Evolutionary conservation across 2,797 vertebrate species (phyloP), one percentile per base, ranked within the genome.

Genomic region (Hippoglossus hippoglossus): DNA sequence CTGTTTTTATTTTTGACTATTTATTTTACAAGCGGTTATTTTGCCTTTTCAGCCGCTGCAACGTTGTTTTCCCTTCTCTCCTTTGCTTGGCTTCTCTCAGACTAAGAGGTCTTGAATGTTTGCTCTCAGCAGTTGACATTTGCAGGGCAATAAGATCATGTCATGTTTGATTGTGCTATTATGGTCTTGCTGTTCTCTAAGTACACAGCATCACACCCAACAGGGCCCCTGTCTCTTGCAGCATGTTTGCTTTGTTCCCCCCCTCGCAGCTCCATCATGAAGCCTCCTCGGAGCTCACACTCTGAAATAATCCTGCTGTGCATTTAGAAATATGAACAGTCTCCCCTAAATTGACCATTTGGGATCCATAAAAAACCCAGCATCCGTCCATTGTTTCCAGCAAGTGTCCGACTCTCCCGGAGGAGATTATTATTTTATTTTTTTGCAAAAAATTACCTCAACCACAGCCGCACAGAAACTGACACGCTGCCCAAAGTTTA

Each of bases 151-250:
- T 77, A 73, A 74, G 77, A 87, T 89, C 84, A 80, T 83, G 78
- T 77, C 68, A 82, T 70, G 56, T 89, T 82, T 91, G 75, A 90
- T 85, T 82, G 84, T 46, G 61, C 81, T 83, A 71, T 85, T 83
- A 83, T 80, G 76, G 73, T 79, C 81, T 82, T 6, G 18, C 58
- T 77, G 56, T 66, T 63, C 69, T 80, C 62, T 73, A 75, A 79
- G 64, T 72, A 77, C 73, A 84, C 75, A 80, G 58, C 57, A 67
- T 82, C 72, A 75, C 39, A 75, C 53, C 72, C 66, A 81, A 71
- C 18, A 73, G 67, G 61, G 57, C 49, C 26, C 18, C 63, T 76
- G 71, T 79, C 50, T 82, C 55, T 73, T 75, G 68, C 68, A 81
- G 76, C 73, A 44, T 75, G 75, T 87, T 84, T 86, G 71, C 77